Evolutionary conservation across 2,113 vertebrate species (phyloP), one percentile per base, ranked within the genome.

Genomic region (Colinus virginianus): DNA sequence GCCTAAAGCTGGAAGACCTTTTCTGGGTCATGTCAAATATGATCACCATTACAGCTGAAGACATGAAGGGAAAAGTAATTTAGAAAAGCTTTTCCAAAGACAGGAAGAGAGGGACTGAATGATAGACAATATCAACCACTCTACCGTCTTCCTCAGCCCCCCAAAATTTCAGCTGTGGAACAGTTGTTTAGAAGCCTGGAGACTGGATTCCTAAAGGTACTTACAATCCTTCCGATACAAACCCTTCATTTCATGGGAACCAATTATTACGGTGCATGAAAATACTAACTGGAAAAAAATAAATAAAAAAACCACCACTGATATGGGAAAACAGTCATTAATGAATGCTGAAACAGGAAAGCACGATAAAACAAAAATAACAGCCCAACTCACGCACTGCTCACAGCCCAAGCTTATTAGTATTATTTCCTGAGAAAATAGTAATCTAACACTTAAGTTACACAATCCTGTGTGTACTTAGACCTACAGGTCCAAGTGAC

Each of bases 381-480:
- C 63, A 85, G 67, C n/a, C 19, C 46, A 80, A 69, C 20, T 83
- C 63, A 42, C 72, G 82, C 84, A 78, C 56, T 32, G 19, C 62
- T 90, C 78, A 77, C 51, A 90, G 64, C 90, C 95, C 87, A 67
- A 90, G 90, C 13, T 48, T 55, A 90, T 43, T 77, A 86, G 85
- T 77, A 91, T 70, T 85, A 87, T 69, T 95, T 97, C 90, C 93
- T 97, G 91, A 95, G 89, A 80, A 97, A 97, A 87, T 3, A 43
- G 93, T 96, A 97, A 97, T 82, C 95, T 91, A 96, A 96, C 89
- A 92, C 90, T 95, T 87, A 77, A 96, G 96, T 92, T 89, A 94
- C 89, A 79, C 70, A 90, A 77, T 75, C 23, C 83, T 96, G 76
- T 90, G 91, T 96, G 92, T 95, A 96, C 79, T 97, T 96, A 96